Conservation (phyloP, 2,888 invertebrate species). For the Callosobruchus maculatus region DNA sequence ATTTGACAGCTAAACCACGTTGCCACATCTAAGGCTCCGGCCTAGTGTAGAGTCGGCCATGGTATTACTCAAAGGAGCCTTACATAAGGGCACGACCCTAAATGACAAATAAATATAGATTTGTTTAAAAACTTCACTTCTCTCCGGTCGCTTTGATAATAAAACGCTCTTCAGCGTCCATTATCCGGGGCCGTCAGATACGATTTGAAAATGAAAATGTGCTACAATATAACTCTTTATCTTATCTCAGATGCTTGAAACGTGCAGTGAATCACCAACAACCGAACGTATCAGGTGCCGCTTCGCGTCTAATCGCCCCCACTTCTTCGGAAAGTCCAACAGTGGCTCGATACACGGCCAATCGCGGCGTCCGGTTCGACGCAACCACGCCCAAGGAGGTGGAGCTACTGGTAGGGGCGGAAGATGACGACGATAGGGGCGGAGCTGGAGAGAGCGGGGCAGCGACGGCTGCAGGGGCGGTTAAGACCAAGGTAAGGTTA, state of each 20-base stretch:
- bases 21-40: no score
- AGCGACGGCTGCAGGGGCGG: neutral
- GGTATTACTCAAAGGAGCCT: no score
- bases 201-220: no score
- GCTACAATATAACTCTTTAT: slow-evolving; percentile 22
- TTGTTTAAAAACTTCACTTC: no score
- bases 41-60: no score
- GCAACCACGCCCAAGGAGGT: slow-evolving; percentile 43
- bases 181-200: no score
- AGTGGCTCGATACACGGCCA: slow-evolving; percentile 32
- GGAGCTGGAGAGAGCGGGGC: neutral
- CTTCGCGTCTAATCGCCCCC: neutral
- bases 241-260: neutral
- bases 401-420: neutral
- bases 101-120: no score
- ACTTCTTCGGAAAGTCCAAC: slow-evolving; percentile 22
- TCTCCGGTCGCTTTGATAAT: no score
- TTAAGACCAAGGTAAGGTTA: slow-evolving; percentile 51
- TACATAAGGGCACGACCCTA: no score
- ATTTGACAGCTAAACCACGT: no score
- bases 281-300: neutral
- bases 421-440: neutral
- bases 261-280: neutral
- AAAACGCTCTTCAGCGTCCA: no score
- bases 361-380: slow-evolving; percentile 33